Evolutionary conservation across 1,140 invertebrate genomes (phyloP), one percentile per base, ranked within the genome.

Genomic region (Dolichoris vasculosae): DNA sequence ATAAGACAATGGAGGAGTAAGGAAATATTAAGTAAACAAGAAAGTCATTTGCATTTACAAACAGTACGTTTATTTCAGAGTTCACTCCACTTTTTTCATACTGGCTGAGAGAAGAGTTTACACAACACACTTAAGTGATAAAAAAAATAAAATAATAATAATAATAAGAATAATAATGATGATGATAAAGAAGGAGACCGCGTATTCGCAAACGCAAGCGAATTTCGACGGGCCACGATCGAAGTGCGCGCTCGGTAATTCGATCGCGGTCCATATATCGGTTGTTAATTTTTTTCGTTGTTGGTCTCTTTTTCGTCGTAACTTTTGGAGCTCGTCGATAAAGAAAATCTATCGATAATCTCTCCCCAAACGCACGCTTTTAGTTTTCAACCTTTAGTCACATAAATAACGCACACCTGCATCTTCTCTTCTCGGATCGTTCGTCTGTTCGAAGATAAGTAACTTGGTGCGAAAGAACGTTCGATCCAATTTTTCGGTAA

Each of bases 41-140:
- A 76, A 82, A 78, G 63, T 82, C 63, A 83, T 63, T 87, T 86
- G 86, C 88, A 83, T 89, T 91, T 92, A 92, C 89, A 92, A 92
- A 92, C 90, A 90, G 90, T 91, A 91, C 89, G 89, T 92, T 91
- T 90, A 90, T 90, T 90, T 91, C 88, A 87, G 87, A 90, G 88
- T 90, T 89, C 87, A 90, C 82, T 90, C 87, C 87, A 89, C 87
- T 83, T 89, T 88, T 89, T 90, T 80, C 77, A 90, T 89, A 90
- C 88, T 89, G 90, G 90, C 90, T 90, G 90, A 91, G 90, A 91
- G 89, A 89, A 90, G 88, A 91, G 88, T 89, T 87, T 90, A 89
- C 88, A 90, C 89, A 90, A 90, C 87, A 91, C 90, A 80, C 71
- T 75, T 51, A 59, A 43, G 51, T 40, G 2, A 43, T 73, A 73